Evolutionary conservation across 2,113 vertebrate genomes (phyloP), one percentile per base, ranked within the genome.

Genomic region (Takifugu flavidus): DNA sequence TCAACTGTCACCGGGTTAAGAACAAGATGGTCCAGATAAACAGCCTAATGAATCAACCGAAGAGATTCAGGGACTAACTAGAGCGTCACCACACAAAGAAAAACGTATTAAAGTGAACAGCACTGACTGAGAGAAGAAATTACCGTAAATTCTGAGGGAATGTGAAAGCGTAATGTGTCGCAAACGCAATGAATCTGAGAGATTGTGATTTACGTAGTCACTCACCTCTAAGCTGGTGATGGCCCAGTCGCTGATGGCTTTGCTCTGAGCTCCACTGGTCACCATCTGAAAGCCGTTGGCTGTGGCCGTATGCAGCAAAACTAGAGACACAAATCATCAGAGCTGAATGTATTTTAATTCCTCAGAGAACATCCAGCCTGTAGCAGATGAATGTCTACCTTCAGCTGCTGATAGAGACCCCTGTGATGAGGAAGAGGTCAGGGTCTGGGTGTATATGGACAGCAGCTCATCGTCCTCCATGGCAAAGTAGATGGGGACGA

Each of bases 221-320:
- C 93, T 92, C 83, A 98, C 97, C 95, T 99, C 97, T 63, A 98
- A 89, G 0, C 97, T 99, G 78, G 95, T 96, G 74, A 99, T 97
- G 72, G 94, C 92, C 97, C 97, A 99, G 85, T 99, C 97, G 0
- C 85, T 97, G 80, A 99, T 74, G 0, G 96, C 94, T 91, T 99
- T 98, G 83, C 96, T 99, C 75, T 99, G 97, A 56, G 94, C 92
- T 52, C 97, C 97, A 0, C 96, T 99, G 59, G 95, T 98, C 64
- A 99, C 97, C 96, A 99, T 98, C 89, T 99, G 97, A 80, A 99
- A 99, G 68, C 97, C 97, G 0, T 97, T 99, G 65, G 97, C 97
- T 1, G 97, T 99, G 59, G 97, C 97, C 0, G 97, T 98, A 78
- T 97, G 95, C 46, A 99, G 86, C 62, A 99, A 87, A 62, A 99